A percentile compares a stretch with the other conserved stretches of the same genome.
phyloP scores from a whole-genome alignment of 2,113 vertebrate genomes.

The Pygoscelis antarcticus region DNA sequence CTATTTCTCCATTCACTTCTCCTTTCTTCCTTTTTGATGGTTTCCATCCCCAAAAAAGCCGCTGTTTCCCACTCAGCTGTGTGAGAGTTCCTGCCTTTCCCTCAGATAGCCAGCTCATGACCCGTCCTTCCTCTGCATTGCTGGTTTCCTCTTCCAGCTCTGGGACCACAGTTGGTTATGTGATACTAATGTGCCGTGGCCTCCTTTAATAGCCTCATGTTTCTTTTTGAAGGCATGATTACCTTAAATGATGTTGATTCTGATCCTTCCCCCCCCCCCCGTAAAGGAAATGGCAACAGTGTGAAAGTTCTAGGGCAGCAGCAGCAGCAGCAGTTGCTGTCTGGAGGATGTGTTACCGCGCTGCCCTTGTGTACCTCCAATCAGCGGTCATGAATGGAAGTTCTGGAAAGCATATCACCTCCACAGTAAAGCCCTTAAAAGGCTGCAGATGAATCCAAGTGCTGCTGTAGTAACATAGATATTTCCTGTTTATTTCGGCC shows the following conservation, averaged over 20 bases:
- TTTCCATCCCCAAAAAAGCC: neutral
- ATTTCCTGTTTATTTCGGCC: slow-evolving; percentile 62
- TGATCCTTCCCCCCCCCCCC: neutral
- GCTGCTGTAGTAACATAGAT: slow-evolving; percentile 51
- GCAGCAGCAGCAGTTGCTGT: neutral
- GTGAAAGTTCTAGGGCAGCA: slow-evolving; percentile 15
- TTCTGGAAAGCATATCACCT: slow-evolving; percentile 45
- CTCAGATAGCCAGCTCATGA: neutral
- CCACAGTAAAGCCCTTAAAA: slow-evolving; percentile 41
- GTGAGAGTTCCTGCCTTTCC: neutral
- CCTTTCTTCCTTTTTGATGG: neutral
- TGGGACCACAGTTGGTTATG: neutral
- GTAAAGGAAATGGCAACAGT: slow-evolving; percentile 11
- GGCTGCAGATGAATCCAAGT: slow-evolving; percentile 34
- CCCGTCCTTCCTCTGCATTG: neutral
- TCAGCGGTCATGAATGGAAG: slow-evolving; percentile 39
- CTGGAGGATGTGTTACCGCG: neutral
- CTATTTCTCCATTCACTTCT: neutral
- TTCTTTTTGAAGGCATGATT: slow-evolving; percentile 44
- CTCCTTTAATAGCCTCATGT: slow-evolving; percentile 34
- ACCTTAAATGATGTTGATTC: slow-evolving; percentile 60
- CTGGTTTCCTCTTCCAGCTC: slow-evolving; percentile 34
- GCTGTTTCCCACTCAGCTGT: neutral
- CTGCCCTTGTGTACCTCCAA: slow-evolving; percentile 29
- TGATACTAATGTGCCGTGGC: neutral